Conservation (phyloP, 2,113 vertebrate genomes). For the Stigmatopora nigra region DNA sequence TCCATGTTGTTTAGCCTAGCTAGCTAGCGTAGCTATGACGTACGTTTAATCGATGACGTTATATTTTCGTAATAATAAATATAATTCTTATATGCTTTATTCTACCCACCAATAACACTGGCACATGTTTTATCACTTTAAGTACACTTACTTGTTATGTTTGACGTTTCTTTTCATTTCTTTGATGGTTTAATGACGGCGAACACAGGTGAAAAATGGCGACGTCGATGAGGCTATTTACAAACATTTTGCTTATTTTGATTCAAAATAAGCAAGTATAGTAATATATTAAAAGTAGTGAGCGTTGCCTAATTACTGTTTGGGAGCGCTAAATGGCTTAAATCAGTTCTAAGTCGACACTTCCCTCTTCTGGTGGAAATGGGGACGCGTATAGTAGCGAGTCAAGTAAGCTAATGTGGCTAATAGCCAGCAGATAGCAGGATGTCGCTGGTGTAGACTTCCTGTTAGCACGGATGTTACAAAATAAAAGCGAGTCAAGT, state of each 20-base stretch:
- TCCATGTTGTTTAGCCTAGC: too few species aligned
- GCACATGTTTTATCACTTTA: too few species aligned
- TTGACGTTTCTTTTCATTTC: not conserved
- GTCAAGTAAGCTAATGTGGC: not conserved
- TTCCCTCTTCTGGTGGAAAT: constrained; percentile 38
- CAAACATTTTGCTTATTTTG: not conserved
- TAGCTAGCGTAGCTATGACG: too few species aligned
- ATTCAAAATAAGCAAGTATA: not conserved
- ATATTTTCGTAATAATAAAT: too few species aligned
- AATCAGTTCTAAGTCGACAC: constrained; percentile 10
- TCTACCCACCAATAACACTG: too few species aligned
- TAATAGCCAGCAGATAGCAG: constrained; percentile 32
- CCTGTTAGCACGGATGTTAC: not conserved
- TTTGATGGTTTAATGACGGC: not conserved
- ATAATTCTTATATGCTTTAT: too few species aligned
- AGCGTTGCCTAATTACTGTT: not conserved
- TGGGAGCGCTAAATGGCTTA: not conserved
- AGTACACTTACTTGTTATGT: not conserved
- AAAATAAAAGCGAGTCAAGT: not conserved
- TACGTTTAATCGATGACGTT: too few species aligned
- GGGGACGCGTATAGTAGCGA: not conserved
- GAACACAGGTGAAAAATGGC: not conserved
- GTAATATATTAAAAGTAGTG: not conserved
- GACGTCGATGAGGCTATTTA: not conserved
- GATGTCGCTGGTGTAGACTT: not conserved